Evolutionary conservation across 2,888 invertebrate species (phyloP), one percentile per base, ranked within the genome.

Genomic region (Stenoptilia bipunctidactyla): DNA sequence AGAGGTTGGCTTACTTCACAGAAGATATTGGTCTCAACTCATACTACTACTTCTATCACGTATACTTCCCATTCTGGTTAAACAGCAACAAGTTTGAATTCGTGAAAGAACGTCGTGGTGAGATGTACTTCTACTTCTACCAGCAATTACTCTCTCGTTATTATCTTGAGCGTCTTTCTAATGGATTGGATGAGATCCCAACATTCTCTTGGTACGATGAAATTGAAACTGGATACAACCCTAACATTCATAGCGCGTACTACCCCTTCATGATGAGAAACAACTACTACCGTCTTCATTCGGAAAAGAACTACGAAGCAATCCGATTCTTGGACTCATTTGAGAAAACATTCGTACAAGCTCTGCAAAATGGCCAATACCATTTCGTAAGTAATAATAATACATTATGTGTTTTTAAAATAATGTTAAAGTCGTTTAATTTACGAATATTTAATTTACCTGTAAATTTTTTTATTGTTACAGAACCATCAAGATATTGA

Each of bases 111-210:
- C 84, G 86, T 56, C 87, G 88, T 45, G 91, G 90, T 44, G 89
- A 90, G 66, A 62, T 85, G 27, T 90, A 87, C 77, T 87, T 87
- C 62, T 88, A 84, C 74, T 77, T 85, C 58, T 88, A 90, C 58
- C 88, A 90, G 55, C 90, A 91, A 62, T 56, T 91, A 10, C 58
- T 90, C 52, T 87, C 89, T 44, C 89, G 90, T 56, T 92, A 90
- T 79, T 87, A 88, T 55, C 65, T 90, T 56, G 91, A 92, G 57
- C 88, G 91, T 66, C 68, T 89, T 40, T 84, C 89, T 25, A 87
- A 90, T 49, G 87, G 86, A 13, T 55, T 90, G 44, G 88, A 87
- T 10, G 85, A 86, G 35, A 86, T 90, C 46, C 83, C 86, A 4
- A 77, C 85, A 25, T 86, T 90, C 57, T 84, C 88, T n/a, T 88